A percentile compares a stretch with the other conserved stretches of the same genome.
These are phyloP conservation scores for Forbesichthys agassizii DNA, from an alignment of 2,113 vertebrate genomes.

Conservation along the genomic window DNA sequence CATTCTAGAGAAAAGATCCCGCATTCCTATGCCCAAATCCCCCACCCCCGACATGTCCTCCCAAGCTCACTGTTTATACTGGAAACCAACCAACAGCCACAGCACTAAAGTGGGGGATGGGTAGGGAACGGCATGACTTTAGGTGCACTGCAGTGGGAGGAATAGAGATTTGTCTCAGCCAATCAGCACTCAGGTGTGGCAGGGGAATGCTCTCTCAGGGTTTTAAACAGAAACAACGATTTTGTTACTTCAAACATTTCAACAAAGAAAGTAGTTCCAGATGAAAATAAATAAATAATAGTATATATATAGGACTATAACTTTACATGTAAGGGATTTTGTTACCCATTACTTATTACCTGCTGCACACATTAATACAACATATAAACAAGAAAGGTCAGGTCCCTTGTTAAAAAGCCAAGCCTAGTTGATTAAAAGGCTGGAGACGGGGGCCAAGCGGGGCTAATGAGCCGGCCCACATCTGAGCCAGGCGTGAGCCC, in stretches of 20 bases:
- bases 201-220: no score
- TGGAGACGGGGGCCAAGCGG: background rate
- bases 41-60: no score
- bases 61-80: no score
- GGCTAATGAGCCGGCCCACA: background rate
- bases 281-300: background rate
- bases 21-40: no score
- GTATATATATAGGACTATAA: no score
- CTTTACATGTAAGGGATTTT: no score
- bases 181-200: background rate
- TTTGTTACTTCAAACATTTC: background rate
- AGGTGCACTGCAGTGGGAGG: background rate
- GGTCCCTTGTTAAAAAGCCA: slow-evolving; percentile 4
- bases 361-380: no score
- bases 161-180: no score
- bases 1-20: no score
- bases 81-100: background rate
- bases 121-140: background rate
- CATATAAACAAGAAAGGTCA: background rate
- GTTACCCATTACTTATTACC: no score
- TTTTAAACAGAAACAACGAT: no score
- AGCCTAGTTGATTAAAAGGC: background rate
- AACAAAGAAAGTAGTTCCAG: background rate
- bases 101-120: background rate
- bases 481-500: background rate